Base-by-base conservation (phyloP, 2,888 invertebrate species). In the Fissipunctia ypsillon region DNA sequence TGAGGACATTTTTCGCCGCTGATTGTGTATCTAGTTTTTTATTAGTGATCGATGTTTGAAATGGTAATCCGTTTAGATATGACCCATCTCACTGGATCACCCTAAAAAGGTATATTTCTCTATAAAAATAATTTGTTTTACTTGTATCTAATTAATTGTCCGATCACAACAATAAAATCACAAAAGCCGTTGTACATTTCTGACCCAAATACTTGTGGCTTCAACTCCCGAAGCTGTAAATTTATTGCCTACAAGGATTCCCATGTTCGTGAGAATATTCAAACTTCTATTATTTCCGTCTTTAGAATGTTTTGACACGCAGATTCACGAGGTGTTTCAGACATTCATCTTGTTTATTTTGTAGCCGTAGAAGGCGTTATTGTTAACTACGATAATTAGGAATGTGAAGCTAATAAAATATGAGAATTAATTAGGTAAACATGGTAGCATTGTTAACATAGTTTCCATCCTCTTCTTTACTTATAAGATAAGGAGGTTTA, bases 241-340 rank as follows among this genome's bases (percentile, higher is more conserved):
- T 87, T 56, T 81, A 88, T 86, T 76, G 63, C 69, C 73, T 79
- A 50, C 43, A 85, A 87, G 83, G 78, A 80, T 87, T 84, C 87
- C 80, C 80, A 77, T 83, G 91, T 91, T 90, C 92, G 92, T 93
- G 92, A 92, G 90, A 92, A 87, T 89, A 92, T 93, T 90, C 87
- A 78, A 73, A 60, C 81, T 84, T 79, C 85, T 78, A 86, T 88
- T 90, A 90, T 91, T 89, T 90, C 85, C 83, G 85, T 89, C 84
- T 79, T 79, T 76, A 83, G 86, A 87, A 87, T 90, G 90, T 91
- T 90, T 89, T 88, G 91, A 88, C 91, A 90, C 57, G 57, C 73
- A 66, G 75, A 71, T 65, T 76, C 76, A 78, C 79, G 74, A 80
- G 83, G 85, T 87, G 83, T 81, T 83, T 76, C 70, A 68, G 73